Percentiles rank a stretch among this genome's conserved stretches.
Evolutionary conservation across 2,113 vertebrate species (phyloP).

Genomic region (Oophaga pumilio): DNA sequence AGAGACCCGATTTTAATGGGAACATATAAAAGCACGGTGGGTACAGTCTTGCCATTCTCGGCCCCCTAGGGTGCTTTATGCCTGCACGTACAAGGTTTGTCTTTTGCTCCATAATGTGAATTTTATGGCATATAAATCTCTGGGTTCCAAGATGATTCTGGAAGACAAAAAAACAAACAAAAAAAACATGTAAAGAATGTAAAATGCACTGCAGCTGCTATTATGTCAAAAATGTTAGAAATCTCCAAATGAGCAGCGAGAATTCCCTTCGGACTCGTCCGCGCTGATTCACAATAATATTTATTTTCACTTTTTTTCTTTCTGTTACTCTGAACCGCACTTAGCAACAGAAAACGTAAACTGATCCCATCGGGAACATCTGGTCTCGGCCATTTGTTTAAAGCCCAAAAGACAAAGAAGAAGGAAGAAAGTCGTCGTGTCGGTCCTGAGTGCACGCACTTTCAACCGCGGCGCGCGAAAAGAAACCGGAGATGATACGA

Average conservation of each 20-base stretch:
- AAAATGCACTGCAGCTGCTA: conserved; percentile 5
- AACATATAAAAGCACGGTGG: too few relatives aligned
- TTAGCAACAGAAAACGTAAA: conserved; percentile 40
- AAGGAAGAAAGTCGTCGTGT: not conserved
- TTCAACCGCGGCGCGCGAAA: not conserved
- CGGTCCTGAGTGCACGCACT: too few relatives aligned
- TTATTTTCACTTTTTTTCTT: conserved; percentile 40
- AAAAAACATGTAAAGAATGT: not conserved
- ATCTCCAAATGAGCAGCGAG: conserved; percentile 15
- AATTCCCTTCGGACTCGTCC: conserved; percentile 36
- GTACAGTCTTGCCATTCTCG: too few relatives aligned
- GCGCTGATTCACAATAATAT: conserved; percentile 11
- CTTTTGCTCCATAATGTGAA: not conserved
- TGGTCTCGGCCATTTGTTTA: not conserved
- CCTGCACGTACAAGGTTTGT: too few relatives aligned
- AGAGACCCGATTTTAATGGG: too few relatives aligned
- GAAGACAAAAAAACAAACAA: not conserved
- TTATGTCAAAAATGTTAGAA: conserved; percentile 32
- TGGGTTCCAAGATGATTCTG: not conserved
- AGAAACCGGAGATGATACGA: not conserved
- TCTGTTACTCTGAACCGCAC: conserved; percentile 8
- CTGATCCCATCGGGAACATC: conserved; percentile 22
- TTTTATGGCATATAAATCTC: not conserved
- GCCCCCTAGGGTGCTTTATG: too few relatives aligned
- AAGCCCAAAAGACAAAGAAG: conserved; percentile 9